Percentiles rank a stretch among this genome's conserved stretches.
Conservation (phyloP, 2,888 invertebrate species). For the Boloria euphrosyne region DNA sequence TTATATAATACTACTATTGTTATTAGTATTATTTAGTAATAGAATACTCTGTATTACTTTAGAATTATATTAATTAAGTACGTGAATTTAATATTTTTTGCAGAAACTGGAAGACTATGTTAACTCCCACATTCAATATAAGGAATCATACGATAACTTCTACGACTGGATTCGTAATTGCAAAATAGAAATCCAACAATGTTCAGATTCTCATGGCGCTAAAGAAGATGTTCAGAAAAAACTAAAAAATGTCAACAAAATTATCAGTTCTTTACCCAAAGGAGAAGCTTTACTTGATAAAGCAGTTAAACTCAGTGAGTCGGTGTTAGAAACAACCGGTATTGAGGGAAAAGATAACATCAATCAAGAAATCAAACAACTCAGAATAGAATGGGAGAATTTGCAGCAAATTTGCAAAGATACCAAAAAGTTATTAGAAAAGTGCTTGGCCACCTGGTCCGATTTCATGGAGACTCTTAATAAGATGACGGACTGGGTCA, state of each 20-base stretch:
- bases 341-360: slow-evolving; percentile 92
- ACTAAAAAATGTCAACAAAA: slow-evolving; percentile 87
- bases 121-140: slow-evolving; percentile 92
- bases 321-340: slow-evolving; percentile 89
- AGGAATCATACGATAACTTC: slow-evolving; percentile 90
- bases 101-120: slow-evolving; percentile 91
- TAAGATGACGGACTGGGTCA: slow-evolving; percentile 89
- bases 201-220: slow-evolving; percentile 94
- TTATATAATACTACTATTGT: no score
- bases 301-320: slow-evolving; percentile 87
- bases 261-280: slow-evolving; percentile 86
- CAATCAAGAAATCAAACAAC: slow-evolving; percentile 90
- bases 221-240: slow-evolving; percentile 89
- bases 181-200: slow-evolving; percentile 91
- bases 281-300: slow-evolving; percentile 88
- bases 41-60: background rate
- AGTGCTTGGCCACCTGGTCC: slow-evolving; percentile 91
- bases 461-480: slow-evolving; percentile 89
- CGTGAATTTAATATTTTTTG: slow-evolving; percentile 40
- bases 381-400: slow-evolving; percentile 91
- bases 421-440: slow-evolving; percentile 87
- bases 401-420: slow-evolving; percentile 89
- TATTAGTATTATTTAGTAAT: no score
- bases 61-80: background rate
- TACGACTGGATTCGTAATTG: slow-evolving; percentile 93